Conservation (phyloP, 53 echinoderm and acorn worm genomes). For the Echinarachnius parma region DNA sequence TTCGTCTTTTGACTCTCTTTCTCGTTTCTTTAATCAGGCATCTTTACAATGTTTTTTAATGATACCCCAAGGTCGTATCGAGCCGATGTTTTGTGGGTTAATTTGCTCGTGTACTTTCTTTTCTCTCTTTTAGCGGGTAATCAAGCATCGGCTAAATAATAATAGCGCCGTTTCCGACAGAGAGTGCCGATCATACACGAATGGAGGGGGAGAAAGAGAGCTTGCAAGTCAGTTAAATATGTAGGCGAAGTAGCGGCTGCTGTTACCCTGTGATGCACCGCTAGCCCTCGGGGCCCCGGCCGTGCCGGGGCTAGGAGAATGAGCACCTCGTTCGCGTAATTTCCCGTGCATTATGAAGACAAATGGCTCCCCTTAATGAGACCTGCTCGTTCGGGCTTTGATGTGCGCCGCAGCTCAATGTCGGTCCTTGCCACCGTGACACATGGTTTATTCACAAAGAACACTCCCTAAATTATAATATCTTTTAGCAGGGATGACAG, state of each 20-base stretch:
- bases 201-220: too few species aligned
- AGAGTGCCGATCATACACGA: too few species aligned
- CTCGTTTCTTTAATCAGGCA: neutral
- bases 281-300: constrained; percentile 9
- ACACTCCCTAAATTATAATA: too few species aligned
- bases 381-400: constrained; percentile 30
- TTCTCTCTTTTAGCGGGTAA: too few species aligned
- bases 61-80: constrained; percentile 37
- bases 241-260: too few species aligned
- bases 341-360: constrained; percentile 36
- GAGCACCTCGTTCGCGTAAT: constrained; percentile 40
- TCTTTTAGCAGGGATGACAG: too few species aligned
- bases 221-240: too few species aligned
- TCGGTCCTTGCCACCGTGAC: too few species aligned
- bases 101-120: constrained; percentile 43
- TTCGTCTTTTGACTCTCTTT: neutral
- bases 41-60: constrained; percentile 35
- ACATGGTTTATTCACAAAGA: too few species aligned
- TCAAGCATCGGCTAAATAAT: too few species aligned
- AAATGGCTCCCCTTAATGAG: constrained; percentile 33
- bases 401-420: constrained; percentile 36
- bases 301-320: constrained; percentile 27
- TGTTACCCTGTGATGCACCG: too few species aligned
- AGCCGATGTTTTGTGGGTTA: constrained; percentile 35
- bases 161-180: constrained; percentile 41